These are phyloP conservation scores for Mormyrus lacerda DNA, from an alignment of 2,113 vertebrate genomes.

Conservation along the genomic window DNA sequence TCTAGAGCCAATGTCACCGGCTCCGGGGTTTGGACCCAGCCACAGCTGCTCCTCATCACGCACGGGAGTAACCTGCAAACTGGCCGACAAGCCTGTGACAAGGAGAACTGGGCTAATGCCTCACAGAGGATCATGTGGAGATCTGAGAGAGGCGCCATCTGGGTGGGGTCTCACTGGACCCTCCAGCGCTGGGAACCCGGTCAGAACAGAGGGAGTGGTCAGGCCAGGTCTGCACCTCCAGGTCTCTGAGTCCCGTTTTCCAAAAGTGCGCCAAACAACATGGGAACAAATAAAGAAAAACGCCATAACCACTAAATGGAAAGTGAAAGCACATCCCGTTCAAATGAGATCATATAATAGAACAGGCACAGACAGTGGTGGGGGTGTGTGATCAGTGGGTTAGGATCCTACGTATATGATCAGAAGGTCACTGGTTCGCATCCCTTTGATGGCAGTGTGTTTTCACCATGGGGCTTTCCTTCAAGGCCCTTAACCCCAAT, in stretches of 20 bases:
- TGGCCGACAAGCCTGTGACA: slow-evolving; percentile 50
- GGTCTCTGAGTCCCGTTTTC: not conserved
- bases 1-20: not conserved
- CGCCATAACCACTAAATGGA: not conserved
- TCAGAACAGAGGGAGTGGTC: too few species aligned
- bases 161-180: not conserved
- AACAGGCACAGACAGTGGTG: not conserved
- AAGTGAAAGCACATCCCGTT: not conserved
- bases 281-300: not conserved
- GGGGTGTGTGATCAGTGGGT: not conserved
- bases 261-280: not conserved
- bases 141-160: not conserved
- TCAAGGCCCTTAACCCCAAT: not conserved
- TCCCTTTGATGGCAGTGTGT: not conserved
- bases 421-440: not conserved
- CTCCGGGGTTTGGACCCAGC: not conserved
- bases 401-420: not conserved
- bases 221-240: not conserved
- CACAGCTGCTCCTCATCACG: slow-evolving; percentile 46
- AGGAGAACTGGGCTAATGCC: slow-evolving; percentile 51
- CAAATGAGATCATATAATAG: not conserved
- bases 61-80: slow-evolving; percentile 27
- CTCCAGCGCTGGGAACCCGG: too few species aligned
- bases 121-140: slow-evolving; percentile 45
- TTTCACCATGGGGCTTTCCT: not conserved